phyloP scores from a whole-genome alignment of 2,113 vertebrate species.

The Lycocorax pyrrhopterus region DNA sequence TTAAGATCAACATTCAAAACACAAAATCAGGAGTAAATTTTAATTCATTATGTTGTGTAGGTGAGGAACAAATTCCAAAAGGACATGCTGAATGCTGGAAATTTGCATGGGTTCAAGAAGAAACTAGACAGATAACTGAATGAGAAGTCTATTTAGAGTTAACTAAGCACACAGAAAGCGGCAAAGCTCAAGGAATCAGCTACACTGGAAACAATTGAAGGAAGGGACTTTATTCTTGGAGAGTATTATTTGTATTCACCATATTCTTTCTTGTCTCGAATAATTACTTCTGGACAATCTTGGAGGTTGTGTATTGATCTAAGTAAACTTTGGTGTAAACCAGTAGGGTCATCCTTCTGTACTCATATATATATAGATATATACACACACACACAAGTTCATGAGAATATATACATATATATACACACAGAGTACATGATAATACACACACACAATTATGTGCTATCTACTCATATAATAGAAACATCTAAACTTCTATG shows the following conservation, averaged over 20 bases:
- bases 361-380: no score
- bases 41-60: not conserved
- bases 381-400: not conserved
- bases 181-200: not conserved
- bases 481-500: not conserved
- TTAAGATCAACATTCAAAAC: not conserved
- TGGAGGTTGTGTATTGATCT: not conserved
- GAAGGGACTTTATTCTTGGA: not conserved
- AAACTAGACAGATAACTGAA: not conserved
- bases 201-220: not conserved
- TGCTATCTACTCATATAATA: not conserved
- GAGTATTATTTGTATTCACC: not conserved
- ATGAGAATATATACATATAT: not conserved
- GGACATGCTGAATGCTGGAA: not conserved
- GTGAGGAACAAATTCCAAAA: not conserved
- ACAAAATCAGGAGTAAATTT: not conserved
- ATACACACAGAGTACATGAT: not conserved
- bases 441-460: not conserved
- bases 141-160: not conserved
- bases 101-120: not conserved
- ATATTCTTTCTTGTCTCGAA: not conserved
- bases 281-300: not conserved
- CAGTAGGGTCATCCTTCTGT: not conserved
- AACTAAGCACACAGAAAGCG: not conserved
- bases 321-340: not conserved